These are phyloP conservation scores for Neogobius melanostomus DNA, from an alignment of 2,113 vertebrate species.

Conservation along the genomic window DNA sequence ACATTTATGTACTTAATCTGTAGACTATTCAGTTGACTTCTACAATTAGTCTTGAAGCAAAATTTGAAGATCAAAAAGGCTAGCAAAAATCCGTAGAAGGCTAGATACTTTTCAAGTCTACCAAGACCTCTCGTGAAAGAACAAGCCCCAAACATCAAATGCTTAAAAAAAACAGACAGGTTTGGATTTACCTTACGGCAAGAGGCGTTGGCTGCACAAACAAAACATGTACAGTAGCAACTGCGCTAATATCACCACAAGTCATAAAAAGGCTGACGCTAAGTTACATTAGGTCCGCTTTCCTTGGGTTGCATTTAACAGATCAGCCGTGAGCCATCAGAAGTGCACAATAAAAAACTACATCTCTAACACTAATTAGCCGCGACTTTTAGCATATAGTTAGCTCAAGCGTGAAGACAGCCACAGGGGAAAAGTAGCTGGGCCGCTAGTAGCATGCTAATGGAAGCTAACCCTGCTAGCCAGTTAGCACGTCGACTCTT, in stretches of 20 bases:
- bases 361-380: conserved; percentile 15
- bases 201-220: conserved; percentile 42
- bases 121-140: not conserved
- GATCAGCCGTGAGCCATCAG: not conserved
- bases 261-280: not conserved
- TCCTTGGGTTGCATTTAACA: not conserved
- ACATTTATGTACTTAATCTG: too few relatives aligned
- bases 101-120: too few relatives aligned
- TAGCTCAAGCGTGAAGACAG: conserved; percentile 34
- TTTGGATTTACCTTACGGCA: not conserved
- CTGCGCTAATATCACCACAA: not conserved
- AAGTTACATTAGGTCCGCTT: not conserved
- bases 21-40: too few relatives aligned
- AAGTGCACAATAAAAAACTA: not conserved
- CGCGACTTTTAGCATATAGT: conserved; percentile 37
- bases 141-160: not conserved
- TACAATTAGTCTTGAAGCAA: too few relatives aligned
- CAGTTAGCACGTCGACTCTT: conserved; percentile 31
- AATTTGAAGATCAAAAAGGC: too few relatives aligned
- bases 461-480: conserved; percentile 15
- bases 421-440: conserved; percentile 29
- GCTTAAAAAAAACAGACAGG: conserved; percentile 9
- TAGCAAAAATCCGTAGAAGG: too few relatives aligned
- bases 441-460: conserved; percentile 37
- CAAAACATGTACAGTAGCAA: conserved; percentile 9